Conservation (phyloP, 2,113 vertebrate genomes). For the Antechinus flavipes region DNA sequence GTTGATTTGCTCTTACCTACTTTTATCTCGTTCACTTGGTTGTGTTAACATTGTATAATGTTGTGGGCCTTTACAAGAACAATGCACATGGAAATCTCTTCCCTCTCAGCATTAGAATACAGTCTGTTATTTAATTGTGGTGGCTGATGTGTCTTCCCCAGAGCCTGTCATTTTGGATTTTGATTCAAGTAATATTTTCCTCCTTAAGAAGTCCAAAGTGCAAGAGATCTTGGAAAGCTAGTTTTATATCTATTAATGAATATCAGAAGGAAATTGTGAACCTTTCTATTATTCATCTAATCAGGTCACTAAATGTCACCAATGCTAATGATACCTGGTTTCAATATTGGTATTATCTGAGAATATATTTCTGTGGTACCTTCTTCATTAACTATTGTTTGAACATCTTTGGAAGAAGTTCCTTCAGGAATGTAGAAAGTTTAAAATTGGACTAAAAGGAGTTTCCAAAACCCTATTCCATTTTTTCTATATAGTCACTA, state of each 20-base stretch:
- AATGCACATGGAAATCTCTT: neutral
- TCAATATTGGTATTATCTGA: neutral
- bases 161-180: neutral
- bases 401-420: neutral
- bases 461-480: conserved; percentile 66
- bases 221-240: neutral
- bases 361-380: neutral
- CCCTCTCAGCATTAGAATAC: neutral
- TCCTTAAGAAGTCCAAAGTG: neutral
- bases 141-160: neutral
- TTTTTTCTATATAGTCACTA: conserved; percentile 60
- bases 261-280: neutral
- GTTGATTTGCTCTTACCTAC: neutral
- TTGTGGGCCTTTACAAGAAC: neutral
- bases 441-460: conserved; percentile 52
- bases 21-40: neutral
- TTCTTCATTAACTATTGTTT: neutral
- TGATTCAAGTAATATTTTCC: neutral
- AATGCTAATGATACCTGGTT: neutral
- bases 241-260: neutral
- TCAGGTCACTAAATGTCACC: neutral
- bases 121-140: neutral
- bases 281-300: neutral
- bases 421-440: conserved; percentile 40
- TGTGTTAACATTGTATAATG: neutral